Conservation (phyloP, 2,888 invertebrate genomes). For the Osmoderma eremita region DNA sequence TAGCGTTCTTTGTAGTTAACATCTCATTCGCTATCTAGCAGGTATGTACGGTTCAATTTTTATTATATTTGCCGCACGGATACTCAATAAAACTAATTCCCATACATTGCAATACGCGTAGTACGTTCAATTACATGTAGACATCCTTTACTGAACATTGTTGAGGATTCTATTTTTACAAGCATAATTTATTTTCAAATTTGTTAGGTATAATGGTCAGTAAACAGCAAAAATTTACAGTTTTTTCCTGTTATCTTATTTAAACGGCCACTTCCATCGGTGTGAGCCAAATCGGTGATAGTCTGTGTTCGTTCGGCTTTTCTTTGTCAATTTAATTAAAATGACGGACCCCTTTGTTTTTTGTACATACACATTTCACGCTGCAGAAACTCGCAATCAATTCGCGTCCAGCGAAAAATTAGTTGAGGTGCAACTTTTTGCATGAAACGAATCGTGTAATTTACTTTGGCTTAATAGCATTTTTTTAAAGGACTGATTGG, state of each 20-base stretch:
- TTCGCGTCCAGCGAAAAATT: constrained; percentile 4
- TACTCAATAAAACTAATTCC: no score
- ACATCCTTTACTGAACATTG: no score
- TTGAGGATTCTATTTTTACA: no score
- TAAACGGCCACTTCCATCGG: no score
- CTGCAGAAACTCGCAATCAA: constrained; percentile 21
- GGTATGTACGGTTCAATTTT: no score
- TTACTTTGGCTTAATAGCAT: constrained; percentile 21
- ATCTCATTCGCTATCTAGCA: neutral
- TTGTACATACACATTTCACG: constrained; percentile 19
- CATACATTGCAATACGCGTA: no score
- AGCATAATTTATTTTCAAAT: no score
- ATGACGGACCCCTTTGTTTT: constrained; percentile 19
- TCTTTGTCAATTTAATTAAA: constrained; percentile 25
- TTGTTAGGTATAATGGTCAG: no score
- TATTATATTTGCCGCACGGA: no score
- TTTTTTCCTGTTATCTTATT: no score
- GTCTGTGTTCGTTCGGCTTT: constrained; percentile 1
- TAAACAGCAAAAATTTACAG: no score
- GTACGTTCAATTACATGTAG: no score
- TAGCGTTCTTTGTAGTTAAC: neutral
- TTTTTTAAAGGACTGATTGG: neutral
- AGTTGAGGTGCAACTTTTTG: constrained; percentile 23
- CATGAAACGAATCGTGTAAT: constrained; percentile 12
- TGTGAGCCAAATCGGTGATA: neutral